phyloP scores from a whole-genome alignment of 2,113 vertebrate species.

The Todiramphus saurophagus region DNA sequence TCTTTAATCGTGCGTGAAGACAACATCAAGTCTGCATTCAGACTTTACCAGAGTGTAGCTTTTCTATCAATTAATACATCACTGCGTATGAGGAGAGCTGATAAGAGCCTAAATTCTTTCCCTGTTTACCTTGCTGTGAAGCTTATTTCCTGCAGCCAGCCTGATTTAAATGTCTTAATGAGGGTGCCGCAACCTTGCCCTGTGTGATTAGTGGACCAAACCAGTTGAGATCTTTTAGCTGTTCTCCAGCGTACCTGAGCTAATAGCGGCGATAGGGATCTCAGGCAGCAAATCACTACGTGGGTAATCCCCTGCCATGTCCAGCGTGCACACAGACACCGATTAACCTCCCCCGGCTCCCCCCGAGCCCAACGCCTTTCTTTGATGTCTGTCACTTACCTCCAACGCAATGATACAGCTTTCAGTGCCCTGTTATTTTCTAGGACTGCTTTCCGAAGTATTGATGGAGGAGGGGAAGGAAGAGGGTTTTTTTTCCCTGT shows the following conservation, averaged over 20 bases:
- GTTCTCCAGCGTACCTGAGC: background rate
- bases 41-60: background rate
- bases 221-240: background rate
- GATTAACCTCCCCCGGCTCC: background rate
- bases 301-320: background rate
- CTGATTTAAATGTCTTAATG: slow-evolving; percentile 11
- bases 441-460: background rate
- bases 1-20: background rate
- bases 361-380: background rate
- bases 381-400: background rate
- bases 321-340: background rate
- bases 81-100: background rate
- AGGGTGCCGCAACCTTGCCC: background rate
- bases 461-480: background rate
- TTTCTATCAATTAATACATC: background rate
- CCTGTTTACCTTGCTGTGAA: background rate
- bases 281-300: background rate
- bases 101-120: background rate
- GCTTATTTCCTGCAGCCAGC: background rate
- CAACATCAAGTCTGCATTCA: background rate
- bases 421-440: background rate
- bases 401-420: rapidly evolving
- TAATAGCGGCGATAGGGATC: background rate
- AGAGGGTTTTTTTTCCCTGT: background rate
- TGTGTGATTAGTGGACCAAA: background rate